These are phyloP conservation scores for Aradophagus sp. DNA, from an alignment of 1,140 invertebrate species.

Conservation along the genomic window DNA sequence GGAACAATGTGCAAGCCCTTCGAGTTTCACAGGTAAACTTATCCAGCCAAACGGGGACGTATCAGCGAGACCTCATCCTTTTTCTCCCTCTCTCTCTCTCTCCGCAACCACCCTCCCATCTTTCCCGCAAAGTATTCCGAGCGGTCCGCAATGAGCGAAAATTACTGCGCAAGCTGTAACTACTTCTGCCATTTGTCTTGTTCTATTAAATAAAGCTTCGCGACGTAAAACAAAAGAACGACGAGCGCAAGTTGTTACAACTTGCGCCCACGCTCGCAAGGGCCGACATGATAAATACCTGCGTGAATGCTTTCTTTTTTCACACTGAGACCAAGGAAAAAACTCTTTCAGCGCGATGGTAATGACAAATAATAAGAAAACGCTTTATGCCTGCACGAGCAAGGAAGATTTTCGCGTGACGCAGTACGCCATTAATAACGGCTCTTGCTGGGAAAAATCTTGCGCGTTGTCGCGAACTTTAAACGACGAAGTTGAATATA, in stretches of 20 bases:
- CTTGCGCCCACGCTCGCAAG: too few species aligned
- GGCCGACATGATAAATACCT: too few species aligned
- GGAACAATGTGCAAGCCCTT: conserved; percentile 79
- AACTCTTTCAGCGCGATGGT: conserved; percentile 80
- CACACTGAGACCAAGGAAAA: too few species aligned
- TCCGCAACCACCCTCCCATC: too few species aligned
- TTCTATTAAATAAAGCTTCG: conserved; percentile 24
- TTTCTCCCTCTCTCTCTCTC: too few species aligned
- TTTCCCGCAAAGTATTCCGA: background rate
- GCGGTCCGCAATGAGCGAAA: conserved; percentile 1
- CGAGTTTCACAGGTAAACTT: conserved; percentile 81
- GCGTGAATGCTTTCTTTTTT: too few species aligned
- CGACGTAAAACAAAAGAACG: conserved; percentile 10
- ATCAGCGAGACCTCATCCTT: too few species aligned
- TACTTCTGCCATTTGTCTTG: conserved; percentile 17
- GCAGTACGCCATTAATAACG: conserved; percentile 75
- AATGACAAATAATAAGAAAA: conserved; percentile 76
- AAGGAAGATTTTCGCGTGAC: conserved; percentile 77
- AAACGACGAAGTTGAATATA: conserved; percentile 82
- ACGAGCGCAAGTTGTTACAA: conserved; percentile 7
- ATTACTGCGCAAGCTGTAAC: conserved; percentile 14
- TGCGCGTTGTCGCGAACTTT: conserved; percentile 78
- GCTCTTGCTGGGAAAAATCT: conserved; percentile 78
- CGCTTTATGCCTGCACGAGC: conserved; percentile 78
- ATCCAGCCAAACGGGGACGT: conserved; percentile 1